phyloP scores from a whole-genome alignment of 2,797 vertebrate genomes.

The Enteromius unitaeniatus region DNA sequence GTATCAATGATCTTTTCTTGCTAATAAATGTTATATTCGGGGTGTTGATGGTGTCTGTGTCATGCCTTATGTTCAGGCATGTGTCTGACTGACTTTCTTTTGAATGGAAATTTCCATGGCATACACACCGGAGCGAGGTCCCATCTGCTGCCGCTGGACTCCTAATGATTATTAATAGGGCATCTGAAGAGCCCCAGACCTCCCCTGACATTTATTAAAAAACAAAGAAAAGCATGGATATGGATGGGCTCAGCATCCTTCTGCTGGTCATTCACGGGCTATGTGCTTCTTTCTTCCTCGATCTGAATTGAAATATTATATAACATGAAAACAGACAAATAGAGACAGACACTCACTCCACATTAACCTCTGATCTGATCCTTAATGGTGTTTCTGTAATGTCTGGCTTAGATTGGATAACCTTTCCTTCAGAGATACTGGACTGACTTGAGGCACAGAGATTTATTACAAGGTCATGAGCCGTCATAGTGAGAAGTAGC shows the following conservation, averaged over 20 bases:
- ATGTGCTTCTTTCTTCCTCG: constrained; percentile 42
- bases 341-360: constrained; percentile 13
- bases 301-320: neutral
- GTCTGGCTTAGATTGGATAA: neutral
- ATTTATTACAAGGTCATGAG: constrained; percentile 16
- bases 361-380: constrained; percentile 24
- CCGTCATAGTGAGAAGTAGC: neutral
- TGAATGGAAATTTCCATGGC: constrained; percentile 42
- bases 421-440: neutral
- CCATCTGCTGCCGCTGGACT: constrained; percentile 46
- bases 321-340: constrained; percentile 6
- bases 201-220: constrained; percentile 34
- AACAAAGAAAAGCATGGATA: constrained; percentile 12
- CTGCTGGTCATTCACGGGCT: neutral
- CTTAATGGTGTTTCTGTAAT: neutral
- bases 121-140: constrained; percentile 22
- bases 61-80: neutral
- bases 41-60: neutral
- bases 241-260: neutral
- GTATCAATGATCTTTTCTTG: neutral
- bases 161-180: constrained; percentile 48
- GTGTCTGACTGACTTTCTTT: neutral
- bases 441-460: neutral
- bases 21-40: neutral
- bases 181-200: constrained; percentile 26